Evolutionary conservation across 1,140 invertebrate genomes (phyloP).

Genomic region (Metopolophium dirhodum): DNA sequence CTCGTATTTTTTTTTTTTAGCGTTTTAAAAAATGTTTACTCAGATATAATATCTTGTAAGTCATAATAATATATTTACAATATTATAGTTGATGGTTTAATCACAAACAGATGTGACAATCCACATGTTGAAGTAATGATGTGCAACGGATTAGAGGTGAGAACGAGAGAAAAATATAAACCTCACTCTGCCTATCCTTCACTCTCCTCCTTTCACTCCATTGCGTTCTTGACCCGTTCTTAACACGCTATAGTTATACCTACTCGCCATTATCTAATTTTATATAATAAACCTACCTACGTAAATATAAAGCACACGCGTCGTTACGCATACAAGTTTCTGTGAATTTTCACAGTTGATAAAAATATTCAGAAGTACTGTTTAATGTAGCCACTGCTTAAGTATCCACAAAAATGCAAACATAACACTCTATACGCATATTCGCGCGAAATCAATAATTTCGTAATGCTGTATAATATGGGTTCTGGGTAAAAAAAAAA

Average conservation of each 20-base stretch:
- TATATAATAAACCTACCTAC: not conserved
- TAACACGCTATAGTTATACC: not conserved
- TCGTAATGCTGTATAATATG: not conserved
- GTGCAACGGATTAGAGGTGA: not conserved
- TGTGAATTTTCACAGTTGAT: not conserved
- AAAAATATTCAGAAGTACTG: not conserved
- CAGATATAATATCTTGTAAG: not conserved
- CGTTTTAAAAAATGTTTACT: not conserved
- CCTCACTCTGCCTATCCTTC: slow-evolving; percentile 43
- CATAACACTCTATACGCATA: not conserved
- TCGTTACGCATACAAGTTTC: not conserved
- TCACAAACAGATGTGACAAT: not conserved
- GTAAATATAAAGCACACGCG: not conserved
- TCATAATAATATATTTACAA: not conserved
- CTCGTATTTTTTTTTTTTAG: not conserved
- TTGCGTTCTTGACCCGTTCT: slow-evolving; percentile 51
- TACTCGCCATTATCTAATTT: slow-evolving; percentile 16
- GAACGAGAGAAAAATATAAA: not conserved
- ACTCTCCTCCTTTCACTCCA: slow-evolving; percentile 51
- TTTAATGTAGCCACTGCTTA: not conserved
- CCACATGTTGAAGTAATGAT: not conserved
- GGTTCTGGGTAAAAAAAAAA: not conserved
- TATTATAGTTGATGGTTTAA: not conserved
- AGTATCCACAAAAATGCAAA: not conserved
- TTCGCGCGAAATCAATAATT: not conserved